These are phyloP conservation scores for Corella eumyota DNA, from an alignment of 23 tunicate species.

Conservation along the genomic window DNA sequence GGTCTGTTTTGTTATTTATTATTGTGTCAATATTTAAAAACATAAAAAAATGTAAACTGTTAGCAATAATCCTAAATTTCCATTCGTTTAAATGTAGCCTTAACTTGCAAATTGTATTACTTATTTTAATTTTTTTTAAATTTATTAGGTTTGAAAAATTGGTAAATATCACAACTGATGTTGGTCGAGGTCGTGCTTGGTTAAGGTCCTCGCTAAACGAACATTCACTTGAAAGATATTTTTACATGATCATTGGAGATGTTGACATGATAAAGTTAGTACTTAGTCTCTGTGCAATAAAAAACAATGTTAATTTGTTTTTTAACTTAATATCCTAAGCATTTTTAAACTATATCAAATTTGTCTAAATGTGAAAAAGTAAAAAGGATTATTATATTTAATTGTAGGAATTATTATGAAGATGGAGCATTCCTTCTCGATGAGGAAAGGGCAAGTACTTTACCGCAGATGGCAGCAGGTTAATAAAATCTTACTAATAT, in stretches of 20 bases:
- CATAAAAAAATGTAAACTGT: background rate
- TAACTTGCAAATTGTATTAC: background rate
- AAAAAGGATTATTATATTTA: too few species aligned
- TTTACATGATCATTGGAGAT: constrained; percentile 56
- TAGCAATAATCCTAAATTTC: background rate
- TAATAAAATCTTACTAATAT: too few species aligned
- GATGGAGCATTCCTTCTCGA: constrained; percentile 64
- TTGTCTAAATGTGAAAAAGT: constrained; percentile 3
- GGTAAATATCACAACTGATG: constrained; percentile 34
- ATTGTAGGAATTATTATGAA: constrained; percentile 40
- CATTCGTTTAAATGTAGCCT: background rate
- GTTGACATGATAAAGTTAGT: constrained; percentile 10
- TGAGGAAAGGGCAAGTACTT: constrained; percentile 53
- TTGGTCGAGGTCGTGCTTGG: constrained; percentile 87
- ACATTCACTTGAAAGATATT: constrained; percentile 63
- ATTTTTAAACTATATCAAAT: background rate
- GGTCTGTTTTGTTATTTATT: too few species aligned
- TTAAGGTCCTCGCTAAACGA: constrained; percentile 61
- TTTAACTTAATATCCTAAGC: too few species aligned
- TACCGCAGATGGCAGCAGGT: constrained; percentile 84
- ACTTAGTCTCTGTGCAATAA: too few species aligned
- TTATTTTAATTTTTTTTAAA: background rate
- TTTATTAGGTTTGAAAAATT: constrained; percentile 43
- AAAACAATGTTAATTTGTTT: too few species aligned
- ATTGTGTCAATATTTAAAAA: too few species aligned